Base-by-base conservation (phyloP, 2,888 invertebrate species). In the Dicyrtoma fusca region DNA sequence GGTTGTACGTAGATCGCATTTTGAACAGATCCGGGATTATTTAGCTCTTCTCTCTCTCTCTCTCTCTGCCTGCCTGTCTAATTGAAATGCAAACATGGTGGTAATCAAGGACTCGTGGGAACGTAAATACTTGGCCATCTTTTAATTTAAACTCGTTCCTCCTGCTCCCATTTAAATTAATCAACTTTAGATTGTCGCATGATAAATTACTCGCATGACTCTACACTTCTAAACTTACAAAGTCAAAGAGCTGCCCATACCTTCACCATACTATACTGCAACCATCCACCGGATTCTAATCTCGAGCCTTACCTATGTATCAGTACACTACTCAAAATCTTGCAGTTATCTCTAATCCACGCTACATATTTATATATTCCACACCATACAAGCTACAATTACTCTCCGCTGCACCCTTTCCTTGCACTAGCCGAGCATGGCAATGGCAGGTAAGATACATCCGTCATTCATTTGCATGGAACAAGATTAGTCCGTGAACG, bases 131-230 rank as follows among this genome's bases (percentile, higher is more conserved):
- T 55, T 55, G 23, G 21, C 55, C 21, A 23, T 14, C 25, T 17
- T 61, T 61, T 61, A 61, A 61, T 61, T 61, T 61, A 61, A 8
- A 55, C 55, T 23, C 21, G 55, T 19, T 44, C 42, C n/a, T 21
- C 42, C 61, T 61, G 19, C 61, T 61, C 44, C 49, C 61, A 61
- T 61, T 61, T 61, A 61, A 61, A 61, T 61, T 61, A 61, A 61
- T 61, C 61, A 61, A 21, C 61, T 19, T 8, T 17, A 44, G 44
- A 44, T 61, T 44, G 44, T 19, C 61, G 14, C 44, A 44, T 61
- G 61, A 61, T 61, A 61, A 61, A 61, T 44, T 34, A 55, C 55
- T 23, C 23, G 55, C 21, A 55, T 55, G 25, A 55, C 21, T 55
- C 55, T 23, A 8, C 6, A 49, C 14, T 49, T 13, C 49, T 17